phyloP scores from a whole-genome alignment of 2,888 invertebrate genomes.

The Chorisops tibialis region DNA sequence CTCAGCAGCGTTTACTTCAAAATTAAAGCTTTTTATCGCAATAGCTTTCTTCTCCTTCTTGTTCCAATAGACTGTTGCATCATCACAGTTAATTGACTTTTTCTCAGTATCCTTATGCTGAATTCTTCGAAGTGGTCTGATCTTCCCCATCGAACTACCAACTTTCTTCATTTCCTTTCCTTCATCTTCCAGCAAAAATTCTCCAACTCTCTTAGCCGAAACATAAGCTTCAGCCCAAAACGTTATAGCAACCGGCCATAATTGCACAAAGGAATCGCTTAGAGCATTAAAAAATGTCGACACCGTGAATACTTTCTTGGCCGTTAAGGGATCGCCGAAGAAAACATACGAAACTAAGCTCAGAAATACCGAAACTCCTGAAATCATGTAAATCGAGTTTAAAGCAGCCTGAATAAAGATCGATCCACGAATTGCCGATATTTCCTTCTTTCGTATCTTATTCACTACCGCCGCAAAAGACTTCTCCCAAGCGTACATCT shows the following conservation, averaged over 20 bases:
- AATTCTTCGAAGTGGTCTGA: neutral
- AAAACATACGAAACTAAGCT: conserved; percentile 65
- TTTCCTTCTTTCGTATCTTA: conserved; percentile 65
- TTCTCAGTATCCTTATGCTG: conserved; percentile 32
- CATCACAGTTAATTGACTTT: conserved; percentile 49
- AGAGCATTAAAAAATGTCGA: conserved; percentile 73
- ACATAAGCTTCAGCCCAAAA: conserved; percentile 68
- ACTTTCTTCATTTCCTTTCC: neutral
- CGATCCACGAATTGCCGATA: conserved; percentile 59
- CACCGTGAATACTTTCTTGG: conserved; percentile 70
- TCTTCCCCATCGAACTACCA: neutral
- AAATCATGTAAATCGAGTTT: conserved; percentile 67
- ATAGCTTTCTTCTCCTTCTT: conserved; percentile 40
- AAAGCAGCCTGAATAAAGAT: conserved; percentile 62
- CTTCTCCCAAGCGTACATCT: conserved; percentile 79
- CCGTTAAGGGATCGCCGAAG: conserved; percentile 60
- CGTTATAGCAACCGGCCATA: conserved; percentile 69
- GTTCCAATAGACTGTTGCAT: conserved; percentile 57
- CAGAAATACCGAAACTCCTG: conserved; percentile 69
- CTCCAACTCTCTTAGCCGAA: conserved; percentile 64
- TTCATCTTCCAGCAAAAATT: conserved; percentile 53
- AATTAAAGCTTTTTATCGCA: conserved; percentile 52
- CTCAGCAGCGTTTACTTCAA: conserved; percentile 46
- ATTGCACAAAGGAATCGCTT: conserved; percentile 68
- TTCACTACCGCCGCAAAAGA: conserved; percentile 68